Conservation (phyloP, 2,113 vertebrate species). For the Corvus cornix region DNA sequence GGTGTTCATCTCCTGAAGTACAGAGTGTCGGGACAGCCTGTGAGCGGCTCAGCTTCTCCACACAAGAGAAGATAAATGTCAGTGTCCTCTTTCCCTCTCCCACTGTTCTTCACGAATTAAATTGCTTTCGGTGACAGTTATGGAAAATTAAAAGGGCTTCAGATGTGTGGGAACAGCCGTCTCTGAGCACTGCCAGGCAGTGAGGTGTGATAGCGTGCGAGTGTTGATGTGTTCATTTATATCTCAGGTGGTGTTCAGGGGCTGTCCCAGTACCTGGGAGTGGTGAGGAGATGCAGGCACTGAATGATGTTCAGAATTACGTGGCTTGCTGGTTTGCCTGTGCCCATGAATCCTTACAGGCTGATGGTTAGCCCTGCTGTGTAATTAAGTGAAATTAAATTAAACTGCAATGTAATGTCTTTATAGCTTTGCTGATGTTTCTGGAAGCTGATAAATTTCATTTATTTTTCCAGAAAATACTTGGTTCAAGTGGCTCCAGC, state of each 20-base stretch:
- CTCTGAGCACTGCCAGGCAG: neutral
- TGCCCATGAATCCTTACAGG: neutral
- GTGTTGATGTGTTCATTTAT: neutral
- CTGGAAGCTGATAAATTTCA: neutral
- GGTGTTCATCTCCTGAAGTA: fast-evolving
- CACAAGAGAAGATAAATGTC: neutral
- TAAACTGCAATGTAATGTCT: neutral
- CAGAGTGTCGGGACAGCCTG: fast-evolving
- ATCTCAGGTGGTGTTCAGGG: neutral
- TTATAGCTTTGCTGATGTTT: neutral
- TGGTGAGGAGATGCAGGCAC: neutral
- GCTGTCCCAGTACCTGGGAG: neutral
- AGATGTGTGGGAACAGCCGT: neutral
- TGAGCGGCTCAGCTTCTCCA: neutral
- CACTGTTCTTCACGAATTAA: neutral
- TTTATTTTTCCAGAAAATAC: neutral
- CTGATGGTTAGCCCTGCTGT: neutral
- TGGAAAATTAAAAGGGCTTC: neutral
- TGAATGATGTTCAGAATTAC: fast-evolving
- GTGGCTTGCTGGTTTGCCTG: neutral
- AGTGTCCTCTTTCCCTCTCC: neutral
- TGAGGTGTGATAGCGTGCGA: neutral
- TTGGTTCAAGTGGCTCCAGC: neutral
- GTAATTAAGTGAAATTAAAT: neutral
- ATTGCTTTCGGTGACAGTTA: neutral